Conservation (phyloP, 2,113 vertebrate species). For the Strigops habroptila region DNA sequence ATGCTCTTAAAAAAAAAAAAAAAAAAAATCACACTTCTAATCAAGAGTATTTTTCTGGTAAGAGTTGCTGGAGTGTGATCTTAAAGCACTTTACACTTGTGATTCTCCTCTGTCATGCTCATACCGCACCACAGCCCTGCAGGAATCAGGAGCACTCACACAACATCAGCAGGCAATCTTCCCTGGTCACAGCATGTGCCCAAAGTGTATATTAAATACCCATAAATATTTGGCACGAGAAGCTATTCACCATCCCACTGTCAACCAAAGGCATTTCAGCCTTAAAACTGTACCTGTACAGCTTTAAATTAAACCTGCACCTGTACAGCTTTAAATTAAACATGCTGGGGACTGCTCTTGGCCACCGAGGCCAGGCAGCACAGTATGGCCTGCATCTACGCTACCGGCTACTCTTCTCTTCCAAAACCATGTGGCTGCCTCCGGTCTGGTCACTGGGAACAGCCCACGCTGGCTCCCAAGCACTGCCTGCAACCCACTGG, state of each 20-base stretch:
- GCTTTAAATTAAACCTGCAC: not conserved
- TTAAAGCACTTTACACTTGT: slow-evolving; percentile 65
- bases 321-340: slow-evolving; percentile 16
- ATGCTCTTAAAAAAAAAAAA: not conserved
- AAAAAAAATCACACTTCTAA: slow-evolving; percentile 33
- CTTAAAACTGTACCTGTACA: not conserved
- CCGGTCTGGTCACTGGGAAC: slow-evolving; percentile 19
- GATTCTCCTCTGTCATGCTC: slow-evolving; percentile 46
- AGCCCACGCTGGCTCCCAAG: not conserved
- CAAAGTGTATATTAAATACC: slow-evolving; percentile 35
- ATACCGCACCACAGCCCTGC: not conserved
- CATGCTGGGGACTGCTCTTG: not conserved
- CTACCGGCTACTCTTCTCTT: not conserved
- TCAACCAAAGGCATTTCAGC: not conserved
- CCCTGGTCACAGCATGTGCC: slow-evolving; percentile 19
- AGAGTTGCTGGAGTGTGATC: slow-evolving; percentile 53
- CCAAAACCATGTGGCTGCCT: slow-evolving; percentile 27
- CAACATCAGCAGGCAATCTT: slow-evolving; percentile 41
- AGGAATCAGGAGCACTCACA: slow-evolving; percentile 30
- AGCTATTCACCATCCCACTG: not conserved
- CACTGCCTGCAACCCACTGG: slow-evolving; percentile 27
- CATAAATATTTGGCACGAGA: slow-evolving; percentile 20
- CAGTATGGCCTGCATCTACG: not conserved
- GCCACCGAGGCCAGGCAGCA: not conserved
- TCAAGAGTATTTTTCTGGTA: slow-evolving; percentile 50